Percentiles rank a stretch among this genome's conserved stretches.
Evolutionary conservation across 1,140 invertebrate genomes (phyloP).

Genomic region (Cyclina sinensis): DNA sequence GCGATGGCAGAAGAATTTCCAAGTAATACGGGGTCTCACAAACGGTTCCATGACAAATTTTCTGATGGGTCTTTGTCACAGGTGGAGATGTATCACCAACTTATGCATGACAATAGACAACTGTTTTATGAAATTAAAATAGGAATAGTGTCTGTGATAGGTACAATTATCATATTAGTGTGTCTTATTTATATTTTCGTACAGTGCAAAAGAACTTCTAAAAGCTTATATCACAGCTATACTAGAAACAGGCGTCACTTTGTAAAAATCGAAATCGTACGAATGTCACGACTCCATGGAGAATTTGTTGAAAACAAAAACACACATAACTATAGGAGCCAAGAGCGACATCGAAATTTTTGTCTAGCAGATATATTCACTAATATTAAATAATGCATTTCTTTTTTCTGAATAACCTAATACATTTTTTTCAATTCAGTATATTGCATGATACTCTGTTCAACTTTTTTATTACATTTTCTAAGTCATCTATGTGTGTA

Average conservation of each 20-base stretch:
- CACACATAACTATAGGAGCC: slow-evolving; percentile 40
- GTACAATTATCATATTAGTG: slow-evolving; percentile 32
- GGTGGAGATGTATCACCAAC: slow-evolving; percentile 60
- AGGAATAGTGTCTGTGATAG: slow-evolving; percentile 58
- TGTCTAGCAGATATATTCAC: too few species aligned
- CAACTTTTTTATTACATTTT: too few species aligned
- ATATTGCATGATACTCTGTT: too few species aligned
- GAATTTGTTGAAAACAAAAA: slow-evolving; percentile 46
- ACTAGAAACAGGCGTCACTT: slow-evolving; percentile 41
- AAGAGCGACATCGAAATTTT: slow-evolving; percentile 46
- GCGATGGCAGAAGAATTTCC: neutral
- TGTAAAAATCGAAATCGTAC: too few species aligned
- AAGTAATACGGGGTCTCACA: slow-evolving; percentile 47
- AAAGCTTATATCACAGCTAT: slow-evolving; percentile 27
- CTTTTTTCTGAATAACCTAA: too few species aligned
- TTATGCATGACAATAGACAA: slow-evolving; percentile 66
- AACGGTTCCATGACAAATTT: slow-evolving; percentile 55
- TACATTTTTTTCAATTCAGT: too few species aligned
- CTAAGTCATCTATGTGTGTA: too few species aligned
- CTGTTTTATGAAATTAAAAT: slow-evolving; percentile 63
- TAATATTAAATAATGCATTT: too few species aligned
- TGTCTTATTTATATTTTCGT: slow-evolving; percentile 57
- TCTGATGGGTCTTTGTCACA: slow-evolving; percentile 35
- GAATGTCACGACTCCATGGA: slow-evolving; percentile 51
- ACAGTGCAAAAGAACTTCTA: slow-evolving; percentile 43